Percentiles rank a stretch among this genome's conserved stretches.
Evolutionary conservation across 2,797 vertebrate species (phyloP).

Genomic region (Amazona ochrocephala): DNA sequence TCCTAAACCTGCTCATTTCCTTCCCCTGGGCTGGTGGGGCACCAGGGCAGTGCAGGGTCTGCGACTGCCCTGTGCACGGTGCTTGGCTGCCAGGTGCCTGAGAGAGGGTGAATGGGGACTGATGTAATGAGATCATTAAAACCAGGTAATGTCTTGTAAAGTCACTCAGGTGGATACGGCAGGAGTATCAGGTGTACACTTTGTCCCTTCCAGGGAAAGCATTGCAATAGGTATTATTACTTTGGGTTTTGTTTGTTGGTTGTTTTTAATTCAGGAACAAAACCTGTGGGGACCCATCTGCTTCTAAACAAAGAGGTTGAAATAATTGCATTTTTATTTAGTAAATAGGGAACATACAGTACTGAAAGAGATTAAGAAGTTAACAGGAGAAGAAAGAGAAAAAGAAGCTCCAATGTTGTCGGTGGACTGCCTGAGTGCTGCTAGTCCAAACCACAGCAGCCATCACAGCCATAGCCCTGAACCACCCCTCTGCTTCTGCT

Average conservation of each 20-base stretch:
- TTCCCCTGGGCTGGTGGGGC: not conserved
- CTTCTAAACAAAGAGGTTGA: not conserved
- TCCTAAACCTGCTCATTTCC: not conserved
- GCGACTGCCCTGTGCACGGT: not conserved
- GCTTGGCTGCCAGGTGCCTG: not conserved
- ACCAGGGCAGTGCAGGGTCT: not conserved
- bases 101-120: conserved; percentile 29
- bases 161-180: conserved; percentile 79
- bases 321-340: not conserved
- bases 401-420: rapidly evolving
- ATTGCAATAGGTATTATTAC: not conserved
- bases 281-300: not conserved
- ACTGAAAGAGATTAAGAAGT: not conserved
- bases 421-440: not conserved
- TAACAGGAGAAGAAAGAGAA: not conserved
- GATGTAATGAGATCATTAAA: conserved; percentile 96
- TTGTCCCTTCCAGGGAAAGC: not conserved
- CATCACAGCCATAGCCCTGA: not conserved
- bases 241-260: not conserved
- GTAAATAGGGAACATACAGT: not conserved
- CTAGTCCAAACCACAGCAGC: not conserved
- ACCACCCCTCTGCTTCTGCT: not conserved
- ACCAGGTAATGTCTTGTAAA: conserved; percentile 90
- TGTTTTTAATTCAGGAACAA: not conserved
- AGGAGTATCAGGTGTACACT: conserved; percentile 75